A percentile compares a stretch with the other conserved stretches of the same genome.
Evolutionary conservation across 1,140 invertebrate genomes (phyloP).

Genomic region (Mamestra configurata): DNA sequence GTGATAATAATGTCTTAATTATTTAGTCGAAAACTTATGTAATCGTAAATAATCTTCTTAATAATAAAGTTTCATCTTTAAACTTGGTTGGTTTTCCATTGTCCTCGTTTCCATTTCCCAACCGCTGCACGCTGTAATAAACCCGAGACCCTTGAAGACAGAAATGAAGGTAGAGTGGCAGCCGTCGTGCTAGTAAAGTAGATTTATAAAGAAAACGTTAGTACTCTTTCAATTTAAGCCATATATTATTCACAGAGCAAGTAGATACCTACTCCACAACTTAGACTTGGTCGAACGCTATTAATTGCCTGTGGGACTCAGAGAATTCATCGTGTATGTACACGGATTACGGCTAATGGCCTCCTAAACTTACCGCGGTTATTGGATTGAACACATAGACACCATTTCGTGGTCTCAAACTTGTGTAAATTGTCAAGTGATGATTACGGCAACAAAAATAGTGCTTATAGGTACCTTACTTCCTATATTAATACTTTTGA

Average conservation of each 20-base stretch:
- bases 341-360: slow-evolving; percentile 45
- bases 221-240: too few species aligned
- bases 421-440: background rate
- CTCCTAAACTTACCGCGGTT: background rate
- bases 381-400: background rate
- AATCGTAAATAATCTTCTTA: slow-evolving; percentile 14
- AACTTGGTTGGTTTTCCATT: background rate
- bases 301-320: slow-evolving; percentile 39
- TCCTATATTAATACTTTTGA: background rate
- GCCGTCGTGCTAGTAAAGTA: too few species aligned
- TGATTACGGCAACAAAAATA: too few species aligned
- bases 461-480: too few species aligned
- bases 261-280: background rate
- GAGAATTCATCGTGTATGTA: slow-evolving; percentile 21
- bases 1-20: slow-evolving; percentile 14
- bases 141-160: too few species aligned
- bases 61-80: background rate
- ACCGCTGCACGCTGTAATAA: too few species aligned
- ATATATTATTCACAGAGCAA: background rate
- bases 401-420: background rate
- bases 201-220: background rate
- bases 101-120: too few species aligned
- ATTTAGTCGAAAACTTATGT: background rate
- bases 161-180: too few species aligned
- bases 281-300: background rate